phyloP scores from a whole-genome alignment of 2,797 vertebrate species.

The Acrocephalus scirpaceus region DNA sequence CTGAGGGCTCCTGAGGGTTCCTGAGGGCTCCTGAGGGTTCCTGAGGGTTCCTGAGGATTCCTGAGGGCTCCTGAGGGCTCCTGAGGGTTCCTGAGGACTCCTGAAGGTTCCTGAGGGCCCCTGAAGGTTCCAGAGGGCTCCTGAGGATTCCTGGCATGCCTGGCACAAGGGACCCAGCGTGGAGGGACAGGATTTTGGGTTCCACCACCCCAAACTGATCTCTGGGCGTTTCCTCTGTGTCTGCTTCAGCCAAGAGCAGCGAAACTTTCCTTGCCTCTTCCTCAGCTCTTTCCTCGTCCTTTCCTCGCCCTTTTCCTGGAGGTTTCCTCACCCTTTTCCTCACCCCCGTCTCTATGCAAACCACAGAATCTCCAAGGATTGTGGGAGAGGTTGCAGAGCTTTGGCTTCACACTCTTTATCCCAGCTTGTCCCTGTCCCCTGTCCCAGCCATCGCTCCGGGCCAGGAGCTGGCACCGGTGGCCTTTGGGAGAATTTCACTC shows the following conservation, averaged over 20 bases:
- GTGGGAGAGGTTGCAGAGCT: not conserved
- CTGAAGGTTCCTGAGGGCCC: too few species aligned
- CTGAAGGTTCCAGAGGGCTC: too few species aligned
- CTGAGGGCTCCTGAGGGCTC: too few species aligned
- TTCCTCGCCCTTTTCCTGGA: not conserved
- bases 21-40: too few species aligned
- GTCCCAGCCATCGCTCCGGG: not conserved
- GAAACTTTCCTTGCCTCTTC: not conserved
- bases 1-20: too few species aligned
- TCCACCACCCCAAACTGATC: fast-evolving
- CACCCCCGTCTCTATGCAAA: not conserved
- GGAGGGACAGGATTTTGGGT: not conserved
- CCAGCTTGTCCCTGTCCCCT: not conserved
- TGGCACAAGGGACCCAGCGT: fast-evolving
- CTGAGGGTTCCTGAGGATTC: too few species aligned
- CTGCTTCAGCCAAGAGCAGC: not conserved
- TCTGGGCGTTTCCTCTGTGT: not conserved
- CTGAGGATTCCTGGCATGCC: too few species aligned
- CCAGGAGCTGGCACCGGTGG: not conserved
- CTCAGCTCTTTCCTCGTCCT: not conserved
- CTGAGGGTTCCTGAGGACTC: too few species aligned
- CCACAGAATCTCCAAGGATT: not conserved
- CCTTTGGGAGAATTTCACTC: not conserved
- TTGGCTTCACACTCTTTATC: not conserved
- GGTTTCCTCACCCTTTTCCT: not conserved